phyloP scores from a whole-genome alignment of 2,113 vertebrate genomes.

The Phaethon lepturus region DNA sequence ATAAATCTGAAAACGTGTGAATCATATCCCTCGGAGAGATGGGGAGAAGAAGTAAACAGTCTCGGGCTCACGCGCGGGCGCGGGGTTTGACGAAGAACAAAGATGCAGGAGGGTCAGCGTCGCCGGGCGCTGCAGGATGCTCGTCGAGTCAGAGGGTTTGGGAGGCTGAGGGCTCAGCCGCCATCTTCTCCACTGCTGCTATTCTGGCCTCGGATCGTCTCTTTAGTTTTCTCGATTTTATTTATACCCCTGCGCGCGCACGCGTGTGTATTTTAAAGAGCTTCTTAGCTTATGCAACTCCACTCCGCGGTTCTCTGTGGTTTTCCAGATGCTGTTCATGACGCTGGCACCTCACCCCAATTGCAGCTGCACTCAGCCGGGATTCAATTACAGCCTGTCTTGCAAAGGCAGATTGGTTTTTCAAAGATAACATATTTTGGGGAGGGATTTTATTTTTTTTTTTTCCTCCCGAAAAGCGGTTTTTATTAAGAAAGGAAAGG shows the following conservation, averaged over 20 bases:
- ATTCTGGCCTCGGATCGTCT: background rate
- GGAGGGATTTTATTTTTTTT: background rate
- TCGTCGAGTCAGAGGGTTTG: background rate
- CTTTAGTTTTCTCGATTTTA: background rate
- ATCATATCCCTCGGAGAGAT: slow-evolving; percentile 93
- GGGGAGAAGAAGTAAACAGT: slow-evolving; percentile 77
- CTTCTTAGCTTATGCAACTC: background rate
- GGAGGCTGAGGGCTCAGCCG: background rate
- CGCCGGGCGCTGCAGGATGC: background rate
- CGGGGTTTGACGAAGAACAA: slow-evolving; percentile 25
- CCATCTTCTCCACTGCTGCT: background rate
- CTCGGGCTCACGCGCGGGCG: slow-evolving; percentile 57
- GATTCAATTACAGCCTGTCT: slow-evolving; percentile 74
- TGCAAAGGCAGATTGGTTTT: slow-evolving; percentile 63
- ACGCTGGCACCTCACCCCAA: slow-evolving; percentile 59
- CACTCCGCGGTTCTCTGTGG: background rate
- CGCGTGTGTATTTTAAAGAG: background rate
- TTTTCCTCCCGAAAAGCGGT: background rate
- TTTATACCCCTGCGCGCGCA: background rate
- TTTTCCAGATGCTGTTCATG: slow-evolving; percentile 65
- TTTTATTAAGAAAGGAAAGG: background rate
- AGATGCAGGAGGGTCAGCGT: slow-evolving; percentile 49
- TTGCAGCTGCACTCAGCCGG: slow-evolving; percentile 72
- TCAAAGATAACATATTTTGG: slow-evolving; percentile 66
- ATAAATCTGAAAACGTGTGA: slow-evolving; percentile 98